Conservation (phyloP, 2,113 vertebrate species). For the Hyperopisus bebe region DNA sequence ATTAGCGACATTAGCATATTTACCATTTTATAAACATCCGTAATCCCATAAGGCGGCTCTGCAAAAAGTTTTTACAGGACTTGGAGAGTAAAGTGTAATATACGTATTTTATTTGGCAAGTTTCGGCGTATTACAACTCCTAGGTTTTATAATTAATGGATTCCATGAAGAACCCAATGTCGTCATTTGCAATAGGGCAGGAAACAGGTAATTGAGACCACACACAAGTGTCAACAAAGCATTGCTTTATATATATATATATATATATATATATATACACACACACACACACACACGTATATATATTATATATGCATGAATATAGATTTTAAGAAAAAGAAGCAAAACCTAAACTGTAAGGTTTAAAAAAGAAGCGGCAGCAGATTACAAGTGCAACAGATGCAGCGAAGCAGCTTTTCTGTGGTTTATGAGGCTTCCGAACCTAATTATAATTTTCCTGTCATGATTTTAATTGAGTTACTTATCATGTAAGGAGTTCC, state of each 20-base stretch:
- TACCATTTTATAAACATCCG: background rate
- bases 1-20: background rate
- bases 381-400: slow-evolving; percentile 17
- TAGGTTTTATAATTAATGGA: background rate
- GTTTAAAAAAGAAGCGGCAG: background rate
- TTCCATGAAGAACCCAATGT: background rate
- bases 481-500: slow-evolving; percentile 12
- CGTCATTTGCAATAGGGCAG: background rate
- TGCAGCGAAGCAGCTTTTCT: background rate
- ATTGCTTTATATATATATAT: background rate
- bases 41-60: background rate
- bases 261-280: background rate
- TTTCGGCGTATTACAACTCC: background rate
- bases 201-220: background rate
- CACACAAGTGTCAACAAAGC: background rate
- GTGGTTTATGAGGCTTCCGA: slow-evolving; percentile 21
- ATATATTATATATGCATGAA: background rate
- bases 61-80: background rate
- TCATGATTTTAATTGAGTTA: slow-evolving; percentile 20
- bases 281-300: background rate
- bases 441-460: slow-evolving; percentile 21
- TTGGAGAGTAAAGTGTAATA: background rate
- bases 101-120: background rate
- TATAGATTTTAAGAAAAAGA: background rate
- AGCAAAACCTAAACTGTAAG: background rate